phyloP scores from a whole-genome alignment of 2,113 vertebrate genomes.

The Cynocephalus volans region DNA sequence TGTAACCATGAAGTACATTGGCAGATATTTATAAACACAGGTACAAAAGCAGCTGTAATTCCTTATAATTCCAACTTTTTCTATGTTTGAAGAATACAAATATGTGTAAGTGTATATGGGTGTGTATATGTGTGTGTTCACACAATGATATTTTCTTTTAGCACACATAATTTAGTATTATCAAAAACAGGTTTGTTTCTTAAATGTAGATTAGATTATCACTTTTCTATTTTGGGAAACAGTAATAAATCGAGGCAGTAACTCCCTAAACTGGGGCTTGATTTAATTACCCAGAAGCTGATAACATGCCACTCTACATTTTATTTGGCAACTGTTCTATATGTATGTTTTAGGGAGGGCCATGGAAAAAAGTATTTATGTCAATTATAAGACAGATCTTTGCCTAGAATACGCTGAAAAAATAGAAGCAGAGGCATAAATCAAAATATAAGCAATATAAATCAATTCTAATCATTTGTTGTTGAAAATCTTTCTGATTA shows the following conservation, averaged over 20 bases:
- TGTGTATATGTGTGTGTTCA: background rate
- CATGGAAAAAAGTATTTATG: conserved; percentile 11
- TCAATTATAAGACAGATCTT: background rate
- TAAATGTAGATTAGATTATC: background rate
- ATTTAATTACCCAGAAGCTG: conserved; percentile 11
- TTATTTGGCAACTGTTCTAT: background rate
- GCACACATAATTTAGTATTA: background rate
- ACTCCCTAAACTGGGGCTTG: background rate
- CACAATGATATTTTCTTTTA: background rate
- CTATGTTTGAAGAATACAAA: background rate
- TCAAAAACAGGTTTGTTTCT: background rate
- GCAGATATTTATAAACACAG: background rate
- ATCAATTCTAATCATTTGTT: conserved; percentile 42
- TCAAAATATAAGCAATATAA: conserved; percentile 44
- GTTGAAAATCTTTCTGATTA: conserved; percentile 60
- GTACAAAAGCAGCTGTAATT: background rate
- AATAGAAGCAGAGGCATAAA: background rate
- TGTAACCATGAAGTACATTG: background rate
- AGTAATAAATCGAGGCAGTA: background rate
- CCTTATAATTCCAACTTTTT: background rate
- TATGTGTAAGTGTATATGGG: background rate
- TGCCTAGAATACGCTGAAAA: background rate
- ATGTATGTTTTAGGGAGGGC: background rate
- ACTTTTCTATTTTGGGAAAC: background rate
- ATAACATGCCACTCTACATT: background rate